These are phyloP conservation scores for Graptemys geographica DNA, from an alignment of 2,797 vertebrate species.

Conservation along the genomic window DNA sequence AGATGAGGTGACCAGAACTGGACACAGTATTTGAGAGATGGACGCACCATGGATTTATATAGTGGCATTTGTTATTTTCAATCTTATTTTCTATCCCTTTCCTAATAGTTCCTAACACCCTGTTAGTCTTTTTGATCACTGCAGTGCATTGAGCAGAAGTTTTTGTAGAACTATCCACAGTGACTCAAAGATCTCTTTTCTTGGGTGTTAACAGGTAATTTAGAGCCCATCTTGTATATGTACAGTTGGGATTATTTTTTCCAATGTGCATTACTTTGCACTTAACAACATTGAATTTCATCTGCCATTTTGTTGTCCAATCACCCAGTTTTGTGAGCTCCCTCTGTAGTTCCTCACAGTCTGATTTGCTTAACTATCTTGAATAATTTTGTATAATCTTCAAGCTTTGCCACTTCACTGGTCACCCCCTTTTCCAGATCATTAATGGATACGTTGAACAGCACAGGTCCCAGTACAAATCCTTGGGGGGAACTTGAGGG, in stretches of 20 bases:
- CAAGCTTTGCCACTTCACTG: not conserved
- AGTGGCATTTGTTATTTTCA: not conserved
- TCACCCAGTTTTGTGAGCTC: not conserved
- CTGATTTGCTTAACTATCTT: not conserved
- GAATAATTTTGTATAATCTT: not conserved
- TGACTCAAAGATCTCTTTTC: not conserved
- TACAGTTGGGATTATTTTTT: not conserved
- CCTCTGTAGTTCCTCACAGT: not conserved
- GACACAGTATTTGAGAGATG: not conserved
- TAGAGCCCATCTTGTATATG: not conserved
- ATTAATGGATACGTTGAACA: not conserved
- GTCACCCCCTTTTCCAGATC: not conserved
- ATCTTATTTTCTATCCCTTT: not conserved
- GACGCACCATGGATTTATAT: not conserved
- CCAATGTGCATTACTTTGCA: not conserved
- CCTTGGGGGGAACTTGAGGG: no score
- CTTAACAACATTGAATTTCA: not conserved
- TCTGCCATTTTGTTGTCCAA: not conserved
- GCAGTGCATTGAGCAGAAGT: not conserved
- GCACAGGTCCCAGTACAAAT: no score
- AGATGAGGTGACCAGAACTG: not conserved
- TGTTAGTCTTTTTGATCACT: not conserved
- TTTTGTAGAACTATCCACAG: not conserved
- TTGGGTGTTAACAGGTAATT: not conserved
- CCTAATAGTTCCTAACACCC: not conserved